Base-by-base conservation (phyloP, 92 coral and sea anemone species). In the Pocillopora meandrina region DNA sequence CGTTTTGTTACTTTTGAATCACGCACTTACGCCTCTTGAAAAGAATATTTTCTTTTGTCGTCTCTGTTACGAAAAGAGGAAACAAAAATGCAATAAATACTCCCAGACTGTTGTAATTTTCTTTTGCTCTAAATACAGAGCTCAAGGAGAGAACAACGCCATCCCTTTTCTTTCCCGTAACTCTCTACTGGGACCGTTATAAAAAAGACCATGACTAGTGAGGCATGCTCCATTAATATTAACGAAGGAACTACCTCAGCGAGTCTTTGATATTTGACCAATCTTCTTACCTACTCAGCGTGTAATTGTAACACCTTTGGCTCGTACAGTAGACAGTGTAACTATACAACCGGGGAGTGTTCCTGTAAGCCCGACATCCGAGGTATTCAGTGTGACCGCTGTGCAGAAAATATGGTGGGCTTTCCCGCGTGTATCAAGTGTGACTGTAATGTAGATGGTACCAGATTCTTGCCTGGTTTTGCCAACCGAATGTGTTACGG, bases 371-470 rank as follows among this genome's bases (percentile, higher is more conserved):
- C 87, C 23, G 87, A 94, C 84, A 91, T 94, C 16, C 86, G 87
- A 12, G 98, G 98, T n/a, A 47, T 61, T 31, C 91, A 82, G 14
- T 96, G 98, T 52, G 95, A 92, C 88, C 90, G 86, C 62, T 96
- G 98, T 74, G 93, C 78, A 21, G n/a, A 91, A 75, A 95, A 91
- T 1, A 85, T 93, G 74, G 91, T 94, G 26, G 95, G 94, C 55
- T 96, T 96, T 70, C 98, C 98, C 31, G 82, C 88, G 26, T 96
- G 98, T 62, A 89, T 70, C 13, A 85, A 75, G 83, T 96, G 98
- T 69, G 80, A 76, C n/a, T 96, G 98, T 77, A 89, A 96, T 66
- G 81, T 98, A 13, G 84, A 80, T n/a, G 98, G 98, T 23, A 86
- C 90, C 26, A 80, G 71, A 36, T 55, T 82, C 63, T 17, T 82